Evolutionary conservation across 1,140 invertebrate species (phyloP).

Genomic region (Drosophila orena): DNA sequence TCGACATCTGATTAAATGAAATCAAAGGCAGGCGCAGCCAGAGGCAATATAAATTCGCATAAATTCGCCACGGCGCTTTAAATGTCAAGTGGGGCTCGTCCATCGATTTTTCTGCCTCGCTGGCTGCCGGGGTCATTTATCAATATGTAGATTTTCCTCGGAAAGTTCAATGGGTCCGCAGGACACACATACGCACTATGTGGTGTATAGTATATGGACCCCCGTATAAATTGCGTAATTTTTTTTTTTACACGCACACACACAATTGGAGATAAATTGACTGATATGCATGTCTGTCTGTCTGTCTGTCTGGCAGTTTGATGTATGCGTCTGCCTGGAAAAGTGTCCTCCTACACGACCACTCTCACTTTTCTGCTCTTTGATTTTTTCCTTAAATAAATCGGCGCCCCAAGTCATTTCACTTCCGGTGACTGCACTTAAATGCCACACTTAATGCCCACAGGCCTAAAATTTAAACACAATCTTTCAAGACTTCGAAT

Average conservation of each 20-base stretch:
- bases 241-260: conserved; percentile 63
- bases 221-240: conserved; percentile 70
- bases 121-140: conserved; percentile 68
- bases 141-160: conserved; percentile 75
- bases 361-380: conserved; percentile 66
- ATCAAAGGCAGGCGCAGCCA: conserved; percentile 55
- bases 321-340: conserved; percentile 69
- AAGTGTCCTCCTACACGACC: conserved; percentile 34
- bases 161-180: conserved; percentile 60
- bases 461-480: conserved; percentile 53
- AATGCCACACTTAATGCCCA: no score
- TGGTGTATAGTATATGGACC: conserved; percentile 11
- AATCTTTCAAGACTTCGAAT: neutral
- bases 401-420: conserved; percentile 39
- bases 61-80: conserved; percentile 44
- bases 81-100: conserved; percentile 59
- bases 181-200: conserved; percentile 9
- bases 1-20: conserved; percentile 65
- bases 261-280: conserved; percentile 73
- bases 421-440: conserved; percentile 54
- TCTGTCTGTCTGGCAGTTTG: conserved; percentile 56
- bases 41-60: conserved; percentile 57
- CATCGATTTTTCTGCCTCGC: conserved; percentile 67
- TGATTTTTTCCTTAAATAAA: conserved; percentile 68
- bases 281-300: conserved; percentile 69